Evolutionary conservation across 2,888 invertebrate genomes (phyloP).

Genomic region (Meiosimyza decipiens): DNA sequence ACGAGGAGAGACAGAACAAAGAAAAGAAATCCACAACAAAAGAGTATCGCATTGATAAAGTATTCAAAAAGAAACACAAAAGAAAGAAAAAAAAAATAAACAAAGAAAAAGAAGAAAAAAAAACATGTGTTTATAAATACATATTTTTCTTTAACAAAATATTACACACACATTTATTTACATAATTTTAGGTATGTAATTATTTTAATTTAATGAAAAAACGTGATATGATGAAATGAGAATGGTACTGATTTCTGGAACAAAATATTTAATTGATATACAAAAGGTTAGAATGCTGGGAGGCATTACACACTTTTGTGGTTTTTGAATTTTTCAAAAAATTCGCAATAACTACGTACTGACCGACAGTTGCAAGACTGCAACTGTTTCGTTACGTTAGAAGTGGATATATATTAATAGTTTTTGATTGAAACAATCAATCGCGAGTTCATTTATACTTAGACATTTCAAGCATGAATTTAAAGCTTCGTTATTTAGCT

Average conservation of each 20-base stretch:
- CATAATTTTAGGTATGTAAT: background rate
- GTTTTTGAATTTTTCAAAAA: no score
- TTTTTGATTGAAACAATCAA: no score
- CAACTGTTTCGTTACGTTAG: no score
- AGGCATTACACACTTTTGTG: background rate
- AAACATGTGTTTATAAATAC: constrained; percentile 31
- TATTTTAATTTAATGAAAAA: background rate
- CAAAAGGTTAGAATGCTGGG: background rate
- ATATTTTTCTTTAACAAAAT: constrained; percentile 17
- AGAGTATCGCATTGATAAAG: constrained; percentile 21
- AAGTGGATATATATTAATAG: no score
- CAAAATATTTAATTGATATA: no score
- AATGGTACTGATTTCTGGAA: no score
- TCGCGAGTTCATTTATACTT: no score
- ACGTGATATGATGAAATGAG: background rate
- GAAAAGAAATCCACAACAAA: constrained; percentile 48
- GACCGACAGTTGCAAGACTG: no score
- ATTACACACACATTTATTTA: constrained; percentile 2
- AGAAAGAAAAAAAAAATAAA: constrained; percentile 33
- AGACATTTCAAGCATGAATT: no score
- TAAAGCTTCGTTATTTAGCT: no score
- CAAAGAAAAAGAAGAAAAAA: constrained; percentile 30
- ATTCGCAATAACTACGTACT: no score
- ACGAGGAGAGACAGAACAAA: constrained; percentile 43
- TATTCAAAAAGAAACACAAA: constrained; percentile 23